Conservation (phyloP, 1,140 invertebrate genomes). For the Lucilia sericata region DNA sequence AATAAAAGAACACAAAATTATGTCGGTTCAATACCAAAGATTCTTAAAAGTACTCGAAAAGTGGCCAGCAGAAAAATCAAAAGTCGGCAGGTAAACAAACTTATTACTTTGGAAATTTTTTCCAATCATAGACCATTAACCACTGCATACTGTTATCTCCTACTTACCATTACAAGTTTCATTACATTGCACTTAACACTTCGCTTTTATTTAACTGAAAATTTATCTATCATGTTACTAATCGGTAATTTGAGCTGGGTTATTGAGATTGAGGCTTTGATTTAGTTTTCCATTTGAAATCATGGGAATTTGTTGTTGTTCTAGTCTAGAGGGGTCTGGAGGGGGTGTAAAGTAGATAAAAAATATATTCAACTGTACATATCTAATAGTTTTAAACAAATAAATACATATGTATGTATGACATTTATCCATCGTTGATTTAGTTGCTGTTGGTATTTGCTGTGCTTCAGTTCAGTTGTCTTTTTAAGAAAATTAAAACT, state of each 20-base stretch:
- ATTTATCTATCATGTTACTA: background rate
- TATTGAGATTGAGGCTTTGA: background rate
- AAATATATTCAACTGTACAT: background rate
- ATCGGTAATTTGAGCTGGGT: background rate
- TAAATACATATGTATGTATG: background rate
- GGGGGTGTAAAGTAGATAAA: background rate
- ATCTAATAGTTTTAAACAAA: background rate
- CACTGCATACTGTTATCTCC: no score
- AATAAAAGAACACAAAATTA: slow-evolving; percentile 39
- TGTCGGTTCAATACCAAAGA: slow-evolving; percentile 78
- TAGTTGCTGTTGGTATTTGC: background rate
- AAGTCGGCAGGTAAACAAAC: slow-evolving; percentile 77
- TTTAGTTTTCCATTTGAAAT: no score
- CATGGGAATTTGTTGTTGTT: no score
- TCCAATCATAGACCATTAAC: no score
- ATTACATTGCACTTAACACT: background rate
- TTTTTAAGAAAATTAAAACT: background rate
- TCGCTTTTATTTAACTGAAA: background rate
- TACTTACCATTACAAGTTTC: no score
- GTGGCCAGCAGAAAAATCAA: slow-evolving; percentile 82
- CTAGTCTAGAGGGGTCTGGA: no score
- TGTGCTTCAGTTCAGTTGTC: background rate
- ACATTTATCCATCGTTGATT: background rate
- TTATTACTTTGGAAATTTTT: no score
- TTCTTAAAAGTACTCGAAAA: slow-evolving; percentile 81